These are phyloP conservation scores for Rissa tridactyla DNA, from an alignment of 2,113 vertebrate species.

Conservation along the genomic window DNA sequence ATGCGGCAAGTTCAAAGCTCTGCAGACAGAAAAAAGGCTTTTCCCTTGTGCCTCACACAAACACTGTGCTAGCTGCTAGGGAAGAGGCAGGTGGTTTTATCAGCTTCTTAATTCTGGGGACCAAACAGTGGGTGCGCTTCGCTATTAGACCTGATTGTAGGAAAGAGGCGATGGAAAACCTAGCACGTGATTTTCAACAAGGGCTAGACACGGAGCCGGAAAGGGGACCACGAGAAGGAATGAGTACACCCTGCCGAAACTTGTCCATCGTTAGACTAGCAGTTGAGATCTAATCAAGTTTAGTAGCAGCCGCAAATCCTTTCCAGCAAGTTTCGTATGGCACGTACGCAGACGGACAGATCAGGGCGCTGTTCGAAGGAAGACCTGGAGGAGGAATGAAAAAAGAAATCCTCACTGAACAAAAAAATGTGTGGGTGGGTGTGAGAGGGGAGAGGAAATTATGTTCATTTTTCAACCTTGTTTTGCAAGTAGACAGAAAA, in stretches of 20 bases:
- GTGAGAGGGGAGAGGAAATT: neutral
- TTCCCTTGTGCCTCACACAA: neutral
- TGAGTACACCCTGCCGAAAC: neutral
- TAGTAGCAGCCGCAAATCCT: neutral
- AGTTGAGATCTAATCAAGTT: neutral
- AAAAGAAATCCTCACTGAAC: neutral
- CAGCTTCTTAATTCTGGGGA: neutral
- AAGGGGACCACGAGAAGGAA: neutral
- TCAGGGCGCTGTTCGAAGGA: neutral
- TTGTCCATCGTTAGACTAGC: neutral
- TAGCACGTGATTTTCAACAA: neutral
- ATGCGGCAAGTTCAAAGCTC: neutral
- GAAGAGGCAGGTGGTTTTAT: neutral
- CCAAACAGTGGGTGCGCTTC: neutral
- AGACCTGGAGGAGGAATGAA: neutral
- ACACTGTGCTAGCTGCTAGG: neutral
- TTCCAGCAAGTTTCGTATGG: neutral
- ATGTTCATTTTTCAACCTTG: neutral
- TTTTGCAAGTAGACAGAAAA: neutral
- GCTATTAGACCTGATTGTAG: neutral
- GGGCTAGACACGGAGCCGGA: neutral
- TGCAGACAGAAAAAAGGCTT: neutral
- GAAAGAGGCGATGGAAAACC: neutral
- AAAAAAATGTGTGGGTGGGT: neutral
- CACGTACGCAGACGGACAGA: neutral